phyloP scores from a whole-genome alignment of 2,797 vertebrate genomes.

The Sebastes elongatus region DNA sequence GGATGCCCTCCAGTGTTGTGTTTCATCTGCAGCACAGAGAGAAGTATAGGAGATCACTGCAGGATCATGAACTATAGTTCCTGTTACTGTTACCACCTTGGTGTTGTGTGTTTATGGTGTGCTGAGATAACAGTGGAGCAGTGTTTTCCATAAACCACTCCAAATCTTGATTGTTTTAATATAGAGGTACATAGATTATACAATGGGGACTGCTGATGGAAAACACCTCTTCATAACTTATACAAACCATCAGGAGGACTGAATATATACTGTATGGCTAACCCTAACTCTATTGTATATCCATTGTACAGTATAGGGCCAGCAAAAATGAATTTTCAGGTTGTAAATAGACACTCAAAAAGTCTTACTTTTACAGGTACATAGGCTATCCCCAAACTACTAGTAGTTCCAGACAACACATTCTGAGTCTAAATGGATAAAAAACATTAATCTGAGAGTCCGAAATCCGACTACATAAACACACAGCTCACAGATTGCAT shows the following conservation, averaged over 20 bases:
- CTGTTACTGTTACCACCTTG: neutral
- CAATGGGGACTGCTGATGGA: neutral
- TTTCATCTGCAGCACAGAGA: slow-evolving; percentile 22
- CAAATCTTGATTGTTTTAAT: neutral
- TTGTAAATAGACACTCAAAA: neutral
- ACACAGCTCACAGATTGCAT: neutral
- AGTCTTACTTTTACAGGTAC: neutral
- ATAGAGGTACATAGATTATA: neutral
- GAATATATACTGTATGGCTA: neutral
- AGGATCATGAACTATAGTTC: slow-evolving; percentile 7
- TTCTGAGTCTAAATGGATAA: neutral
- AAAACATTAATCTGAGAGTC: neutral
- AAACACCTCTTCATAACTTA: neutral
- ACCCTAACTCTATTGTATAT: neutral
- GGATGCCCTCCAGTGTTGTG: neutral
- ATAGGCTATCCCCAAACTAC: neutral
- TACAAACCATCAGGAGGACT: neutral
- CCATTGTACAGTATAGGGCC: too few relatives aligned
- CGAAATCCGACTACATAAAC: neutral
- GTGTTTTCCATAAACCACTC: neutral
- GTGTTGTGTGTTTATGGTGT: slow-evolving; percentile 4
- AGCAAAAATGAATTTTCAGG: neutral
- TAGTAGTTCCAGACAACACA: neutral
- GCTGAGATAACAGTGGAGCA: neutral
- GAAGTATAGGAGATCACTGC: neutral